Conservation (phyloP, 2,888 invertebrate genomes). For the Melangyna quadrimaculata region DNA sequence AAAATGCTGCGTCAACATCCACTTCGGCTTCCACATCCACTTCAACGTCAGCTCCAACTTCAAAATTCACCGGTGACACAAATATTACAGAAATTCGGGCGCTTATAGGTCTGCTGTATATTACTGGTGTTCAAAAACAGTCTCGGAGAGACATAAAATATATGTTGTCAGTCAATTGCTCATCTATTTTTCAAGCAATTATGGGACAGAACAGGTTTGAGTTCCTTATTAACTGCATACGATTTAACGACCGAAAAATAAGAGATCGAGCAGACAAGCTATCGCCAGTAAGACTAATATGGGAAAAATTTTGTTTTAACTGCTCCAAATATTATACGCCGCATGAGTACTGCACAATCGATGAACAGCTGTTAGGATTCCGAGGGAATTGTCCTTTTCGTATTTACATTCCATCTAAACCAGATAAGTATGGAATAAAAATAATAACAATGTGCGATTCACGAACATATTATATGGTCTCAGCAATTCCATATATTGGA, state of each 20-base stretch:
- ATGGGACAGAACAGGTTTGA: neutral
- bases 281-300: neutral
- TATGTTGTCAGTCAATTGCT: neutral
- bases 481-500: constrained; percentile 74
- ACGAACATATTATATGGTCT: constrained; percentile 67
- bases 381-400: constrained; percentile 5
- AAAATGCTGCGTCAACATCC: neutral
- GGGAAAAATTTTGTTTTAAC: constrained; percentile 15
- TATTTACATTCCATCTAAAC: constrained; percentile 20
- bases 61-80: neutral
- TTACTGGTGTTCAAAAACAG: neutral
- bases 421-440: constrained; percentile 24
- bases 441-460: constrained; percentile 17
- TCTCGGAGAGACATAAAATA: neutral
- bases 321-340: constrained; percentile 24
- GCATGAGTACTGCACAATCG: constrained; percentile 18
- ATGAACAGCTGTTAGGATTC: constrained; percentile 22
- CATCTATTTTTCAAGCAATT: neutral
- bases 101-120: constrained; percentile 9
- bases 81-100: neutral
- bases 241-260: neutral
- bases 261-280: neutral
- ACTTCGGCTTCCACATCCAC: neutral
- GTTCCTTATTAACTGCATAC: neutral
- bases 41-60: neutral